Percentiles rank a stretch among this genome's conserved stretches.
Evolutionary conservation across 2,797 vertebrate genomes (phyloP).

Genomic region (Pelodytes ibericus): DNA sequence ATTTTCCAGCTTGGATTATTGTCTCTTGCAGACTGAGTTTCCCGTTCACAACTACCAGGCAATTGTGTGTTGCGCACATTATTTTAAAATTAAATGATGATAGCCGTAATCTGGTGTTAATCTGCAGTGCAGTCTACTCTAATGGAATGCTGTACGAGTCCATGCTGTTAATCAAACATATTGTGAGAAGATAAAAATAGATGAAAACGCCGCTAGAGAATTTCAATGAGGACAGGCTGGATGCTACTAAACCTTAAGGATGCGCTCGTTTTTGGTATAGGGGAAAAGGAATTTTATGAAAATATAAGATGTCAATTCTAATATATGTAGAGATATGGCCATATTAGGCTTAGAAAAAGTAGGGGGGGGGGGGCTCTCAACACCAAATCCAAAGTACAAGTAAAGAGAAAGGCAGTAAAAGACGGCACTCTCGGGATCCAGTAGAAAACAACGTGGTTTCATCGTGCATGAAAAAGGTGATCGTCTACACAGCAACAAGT

Average conservation of each 20-base stretch:
- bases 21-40: constrained; percentile 13
- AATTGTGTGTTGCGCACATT: not conserved
- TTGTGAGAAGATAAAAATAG: constrained; percentile 40
- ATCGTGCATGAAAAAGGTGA: too few relatives aligned
- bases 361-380: too few relatives aligned
- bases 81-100: constrained; percentile 36
- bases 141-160: constrained; percentile 28
- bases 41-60: constrained; percentile 14
- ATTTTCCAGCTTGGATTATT: constrained; percentile 12
- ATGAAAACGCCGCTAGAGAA: constrained; percentile 19
- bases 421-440: too few relatives aligned
- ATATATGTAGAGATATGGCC: too few relatives aligned
- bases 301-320: too few relatives aligned
- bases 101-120: constrained; percentile 37
- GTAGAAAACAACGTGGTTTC: too few relatives aligned
- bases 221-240: constrained; percentile 2
- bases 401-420: too few relatives aligned
- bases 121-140: constrained; percentile 31
- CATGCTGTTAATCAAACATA: constrained; percentile 26
- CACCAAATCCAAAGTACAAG: too few relatives aligned
- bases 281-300: too few relatives aligned
- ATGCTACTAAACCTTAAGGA: not conserved
- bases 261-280: too few relatives aligned
- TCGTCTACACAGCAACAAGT: too few relatives aligned
- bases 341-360: too few relatives aligned